These are phyloP conservation scores for Muschampia plurimacula DNA, from an alignment of 2,888 invertebrate species.

Conservation along the genomic window DNA sequence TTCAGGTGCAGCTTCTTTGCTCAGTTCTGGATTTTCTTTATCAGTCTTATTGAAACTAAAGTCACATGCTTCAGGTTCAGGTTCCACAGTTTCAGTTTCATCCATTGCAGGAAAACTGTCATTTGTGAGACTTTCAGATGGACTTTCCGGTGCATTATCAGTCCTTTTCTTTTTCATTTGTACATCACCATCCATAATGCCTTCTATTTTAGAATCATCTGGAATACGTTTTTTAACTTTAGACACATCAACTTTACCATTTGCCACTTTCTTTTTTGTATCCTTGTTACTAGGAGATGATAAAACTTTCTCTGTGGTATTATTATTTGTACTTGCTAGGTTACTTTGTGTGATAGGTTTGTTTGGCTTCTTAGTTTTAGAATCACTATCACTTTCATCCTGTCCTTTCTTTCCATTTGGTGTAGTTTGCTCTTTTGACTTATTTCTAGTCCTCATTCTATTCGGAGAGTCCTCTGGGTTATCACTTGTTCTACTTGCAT, in stretches of 20 bases:
- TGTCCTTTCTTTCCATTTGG: conserved; percentile 78
- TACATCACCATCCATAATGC: conserved; percentile 86
- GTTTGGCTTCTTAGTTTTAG: conserved; percentile 69
- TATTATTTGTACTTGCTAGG: conserved; percentile 66
- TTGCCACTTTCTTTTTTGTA: conserved; percentile 70
- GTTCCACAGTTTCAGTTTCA: conserved; percentile 85
- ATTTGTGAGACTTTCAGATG: conserved; percentile 93
- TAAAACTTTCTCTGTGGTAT: conserved; percentile 70
- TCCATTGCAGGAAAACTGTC: conserved; percentile 94
- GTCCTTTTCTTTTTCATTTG: conserved; percentile 84
- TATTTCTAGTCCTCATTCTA: conserved; percentile 95
- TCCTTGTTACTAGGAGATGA: conserved; percentile 76
- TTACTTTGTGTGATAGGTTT: conserved; percentile 67
- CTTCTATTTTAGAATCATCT: conserved; percentile 84
- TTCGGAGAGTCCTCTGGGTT: conserved; percentile 94
- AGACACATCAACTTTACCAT: conserved; percentile 81
- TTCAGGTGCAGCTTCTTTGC: conserved; percentile 70
- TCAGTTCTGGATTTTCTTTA: conserved; percentile 71
- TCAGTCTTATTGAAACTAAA: conserved; percentile 80
- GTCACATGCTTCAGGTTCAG: conserved; percentile 79
- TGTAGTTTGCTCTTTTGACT: conserved; percentile 90
- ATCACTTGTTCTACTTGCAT: conserved; percentile 89
- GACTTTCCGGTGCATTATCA: conserved; percentile 89
- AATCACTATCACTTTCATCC: conserved; percentile 81
- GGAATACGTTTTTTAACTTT: conserved; percentile 87